Evolutionary conservation across 2,113 vertebrate genomes (phyloP).

Genomic region (Muscicapa adusta): DNA sequence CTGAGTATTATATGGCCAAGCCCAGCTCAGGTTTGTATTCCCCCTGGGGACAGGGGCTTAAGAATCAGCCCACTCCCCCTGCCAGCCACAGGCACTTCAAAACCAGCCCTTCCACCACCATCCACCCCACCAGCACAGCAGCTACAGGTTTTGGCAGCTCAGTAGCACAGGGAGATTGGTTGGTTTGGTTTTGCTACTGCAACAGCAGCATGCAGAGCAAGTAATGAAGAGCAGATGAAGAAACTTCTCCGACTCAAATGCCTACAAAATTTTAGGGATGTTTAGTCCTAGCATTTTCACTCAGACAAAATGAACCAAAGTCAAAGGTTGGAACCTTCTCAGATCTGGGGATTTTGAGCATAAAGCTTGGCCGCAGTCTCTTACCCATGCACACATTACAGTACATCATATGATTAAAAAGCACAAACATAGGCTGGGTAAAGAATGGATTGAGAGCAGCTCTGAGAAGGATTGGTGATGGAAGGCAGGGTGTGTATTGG

Average conservation of each 20-base stretch:
- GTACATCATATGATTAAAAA: neutral
- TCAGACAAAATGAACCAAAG: neutral
- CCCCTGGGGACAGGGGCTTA: neutral
- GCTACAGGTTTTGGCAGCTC: neutral
- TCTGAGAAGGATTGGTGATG: neutral
- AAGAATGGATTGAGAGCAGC: neutral
- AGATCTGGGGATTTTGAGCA: neutral
- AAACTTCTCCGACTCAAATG: neutral
- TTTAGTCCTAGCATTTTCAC: neutral
- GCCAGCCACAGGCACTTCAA: neutral
- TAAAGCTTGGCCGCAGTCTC: neutral
- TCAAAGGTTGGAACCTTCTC: neutral
- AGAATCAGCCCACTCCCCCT: rapidly evolving
- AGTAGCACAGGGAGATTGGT: neutral
- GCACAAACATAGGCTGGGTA: neutral
- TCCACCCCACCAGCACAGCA: neutral
- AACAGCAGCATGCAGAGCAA: neutral
- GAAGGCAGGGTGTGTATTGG: neutral
- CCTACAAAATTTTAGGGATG: neutral
- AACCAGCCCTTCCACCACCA: rapidly evolving
- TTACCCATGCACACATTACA: neutral
- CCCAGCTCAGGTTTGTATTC: neutral
- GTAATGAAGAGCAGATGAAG: neutral
- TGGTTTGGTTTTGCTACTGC: neutral
- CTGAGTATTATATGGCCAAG: rapidly evolving